Evolutionary conservation across 2,888 invertebrate species (phyloP), one percentile per base, ranked within the genome.

Genomic region (Morpho achilles): DNA sequence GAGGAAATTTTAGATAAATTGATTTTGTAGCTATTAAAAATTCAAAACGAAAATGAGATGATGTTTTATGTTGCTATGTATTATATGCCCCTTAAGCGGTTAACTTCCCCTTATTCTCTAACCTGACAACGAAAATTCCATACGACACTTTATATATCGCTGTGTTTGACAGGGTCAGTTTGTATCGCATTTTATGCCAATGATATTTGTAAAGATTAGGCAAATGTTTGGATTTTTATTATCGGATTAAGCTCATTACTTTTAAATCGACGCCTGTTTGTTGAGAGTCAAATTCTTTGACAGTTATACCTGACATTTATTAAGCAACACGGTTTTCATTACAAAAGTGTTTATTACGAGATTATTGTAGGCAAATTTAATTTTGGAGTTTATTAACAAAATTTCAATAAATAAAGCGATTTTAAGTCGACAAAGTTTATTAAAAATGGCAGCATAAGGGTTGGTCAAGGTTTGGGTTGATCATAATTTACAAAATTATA

Each of bases 171-270:
- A 61, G 56, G 59, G 53, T 59, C 64, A 61, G 58, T 60, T 42
- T 55, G 58, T 45, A 51, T 59, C 56, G 51, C 56, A 62, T 60
- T 66, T 67, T 61, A 64, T 62, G 60, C 60, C 65, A 60, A 60
- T 50, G 62, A 53, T 59, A 61, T 61, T 61, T 60, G 62, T 67
- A 56, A 63, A 63, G 65, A 65, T 66, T 64, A 66, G 64, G 63
- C 66, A 66, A 64, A 66, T 63, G 58, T 50, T 56, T 60, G 62
- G 62, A 23, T 62, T 65, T 63, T 65, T 65, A 65, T 62, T 62
- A 53, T 58, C 49, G 64, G 64, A 66, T 65, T 67, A 63, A 53
- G 58, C 45, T 45, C 58, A 63, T 63, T 54, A 59, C 50, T 61
- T 50, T 50, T 48, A 56, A 61, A 58, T 56, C 58, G 63, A 63